phyloP scores from a whole-genome alignment of 2,113 vertebrate species.

The Sisor rabdophorus region DNA sequence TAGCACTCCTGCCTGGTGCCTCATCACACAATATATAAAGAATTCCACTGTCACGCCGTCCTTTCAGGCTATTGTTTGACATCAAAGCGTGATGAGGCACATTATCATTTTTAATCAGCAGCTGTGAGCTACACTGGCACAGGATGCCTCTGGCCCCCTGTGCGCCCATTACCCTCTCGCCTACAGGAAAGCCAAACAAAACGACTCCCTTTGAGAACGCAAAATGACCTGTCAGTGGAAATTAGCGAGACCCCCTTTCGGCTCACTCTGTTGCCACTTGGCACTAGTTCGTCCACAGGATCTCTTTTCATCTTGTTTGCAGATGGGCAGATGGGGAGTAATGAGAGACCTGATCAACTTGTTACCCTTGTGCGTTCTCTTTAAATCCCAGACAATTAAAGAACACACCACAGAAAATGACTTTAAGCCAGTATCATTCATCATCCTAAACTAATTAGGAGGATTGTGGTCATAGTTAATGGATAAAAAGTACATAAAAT shows the following conservation, averaged over 20 bases:
- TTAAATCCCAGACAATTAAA: conserved; percentile 28
- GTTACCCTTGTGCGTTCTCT: conserved; percentile 15
- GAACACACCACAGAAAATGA: not conserved
- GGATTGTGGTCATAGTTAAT: conserved; percentile 65
- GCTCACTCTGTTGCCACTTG: conserved; percentile 21
- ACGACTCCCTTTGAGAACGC: conserved; percentile 43
- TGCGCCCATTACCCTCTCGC: conserved; percentile 30
- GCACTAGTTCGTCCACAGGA: conserved; percentile 20
- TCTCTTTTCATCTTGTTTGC: conserved; percentile 30
- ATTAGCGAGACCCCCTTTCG: conserved; percentile 45
- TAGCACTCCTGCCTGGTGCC: conserved; percentile 62
- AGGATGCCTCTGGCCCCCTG: conserved; percentile 52
- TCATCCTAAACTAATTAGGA: conserved; percentile 41
- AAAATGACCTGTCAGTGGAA: conserved; percentile 45
- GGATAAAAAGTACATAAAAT: conserved; percentile 59
- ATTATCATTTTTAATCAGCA: conserved; percentile 76
- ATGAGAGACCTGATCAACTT: conserved; percentile 21
- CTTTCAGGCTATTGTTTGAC: conserved; percentile 69
- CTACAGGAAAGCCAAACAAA: conserved; percentile 49
- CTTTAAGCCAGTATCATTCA: conserved; percentile 38
- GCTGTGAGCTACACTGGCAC: conserved; percentile 57
- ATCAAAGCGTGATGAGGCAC: conserved; percentile 69
- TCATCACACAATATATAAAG: conserved; percentile 57
- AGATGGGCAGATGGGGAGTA: conserved; percentile 66
- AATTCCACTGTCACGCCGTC: conserved; percentile 66